phyloP scores from a whole-genome alignment of 2,797 vertebrate genomes.

The Muraenolepis orangiensis region DNA sequence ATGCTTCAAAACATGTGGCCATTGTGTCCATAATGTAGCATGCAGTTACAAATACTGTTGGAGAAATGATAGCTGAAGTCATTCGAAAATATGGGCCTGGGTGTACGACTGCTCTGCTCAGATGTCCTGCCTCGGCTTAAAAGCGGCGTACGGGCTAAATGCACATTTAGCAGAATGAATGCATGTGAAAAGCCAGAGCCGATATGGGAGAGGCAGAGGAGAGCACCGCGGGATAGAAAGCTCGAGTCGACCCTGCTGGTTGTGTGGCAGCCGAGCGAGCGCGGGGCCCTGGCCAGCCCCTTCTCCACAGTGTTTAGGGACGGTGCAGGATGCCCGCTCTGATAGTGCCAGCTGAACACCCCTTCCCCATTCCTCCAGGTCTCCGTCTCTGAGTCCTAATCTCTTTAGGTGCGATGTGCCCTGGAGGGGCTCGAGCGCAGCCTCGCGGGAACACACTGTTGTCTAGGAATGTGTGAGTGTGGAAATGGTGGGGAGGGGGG shows the following conservation, averaged over 20 bases:
- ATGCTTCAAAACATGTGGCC: constrained; percentile 14
- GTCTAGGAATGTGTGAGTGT: constrained; percentile 83
- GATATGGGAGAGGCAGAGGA: constrained; percentile 53
- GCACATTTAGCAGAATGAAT: constrained; percentile 63
- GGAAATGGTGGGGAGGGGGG: constrained; percentile 69
- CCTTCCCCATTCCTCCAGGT: constrained; percentile 79
- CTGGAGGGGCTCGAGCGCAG: constrained; percentile 75
- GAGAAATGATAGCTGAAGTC: constrained; percentile 61
- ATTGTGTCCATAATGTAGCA: constrained; percentile 43
- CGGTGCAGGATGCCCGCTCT: constrained; percentile 75
- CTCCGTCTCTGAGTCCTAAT: constrained; percentile 81
- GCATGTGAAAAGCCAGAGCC: constrained; percentile 61
- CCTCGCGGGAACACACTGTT: constrained; percentile 76
- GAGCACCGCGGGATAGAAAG: constrained; percentile 54
- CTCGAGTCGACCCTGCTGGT: constrained; percentile 62
- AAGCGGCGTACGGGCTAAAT: constrained; percentile 48
- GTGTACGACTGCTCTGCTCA: constrained; percentile 62
- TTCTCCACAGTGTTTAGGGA: constrained; percentile 77
- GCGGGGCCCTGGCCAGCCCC: constrained; percentile 65
- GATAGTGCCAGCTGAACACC: constrained; percentile 79
- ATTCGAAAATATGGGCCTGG: constrained; percentile 62
- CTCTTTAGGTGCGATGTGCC: constrained; percentile 83
- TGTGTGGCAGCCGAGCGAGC: constrained; percentile 57
- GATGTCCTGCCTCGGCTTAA: constrained; percentile 54
- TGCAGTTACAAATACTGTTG: constrained; percentile 61